Percentiles rank a stretch among this genome's conserved stretches.
Conservation (phyloP, 2,797 vertebrate species). For the Betta splendens region DNA sequence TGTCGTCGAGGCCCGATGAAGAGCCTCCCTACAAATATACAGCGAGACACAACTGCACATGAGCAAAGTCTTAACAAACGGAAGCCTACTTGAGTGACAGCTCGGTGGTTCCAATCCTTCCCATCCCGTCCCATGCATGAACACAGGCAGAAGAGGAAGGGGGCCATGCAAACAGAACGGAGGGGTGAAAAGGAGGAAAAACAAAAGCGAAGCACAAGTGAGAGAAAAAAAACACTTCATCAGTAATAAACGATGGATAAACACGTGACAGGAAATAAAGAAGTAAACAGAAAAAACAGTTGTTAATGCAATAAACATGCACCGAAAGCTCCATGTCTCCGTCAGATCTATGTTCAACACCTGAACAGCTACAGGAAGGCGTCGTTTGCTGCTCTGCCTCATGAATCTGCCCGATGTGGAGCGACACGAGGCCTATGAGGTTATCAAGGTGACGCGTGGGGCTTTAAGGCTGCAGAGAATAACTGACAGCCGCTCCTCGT, state of each 20-base stretch:
- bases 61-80: slow-evolving; percentile 72
- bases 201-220: slow-evolving; percentile 68
- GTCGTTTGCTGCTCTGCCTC: slow-evolving; percentile 10
- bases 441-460: slow-evolving; percentile 13
- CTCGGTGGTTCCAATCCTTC: slow-evolving; percentile 88
- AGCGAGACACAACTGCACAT: slow-evolving; percentile 49
- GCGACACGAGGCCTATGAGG: slow-evolving; percentile 9
- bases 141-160: slow-evolving; percentile 75
- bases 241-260: slow-evolving; percentile 58
- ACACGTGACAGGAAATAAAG: slow-evolving; percentile 50
- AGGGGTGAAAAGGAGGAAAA: slow-evolving; percentile 70
- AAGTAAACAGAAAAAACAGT: slow-evolving; percentile 38
- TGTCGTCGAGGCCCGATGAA: slow-evolving; percentile 8
- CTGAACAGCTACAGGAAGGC: background rate
- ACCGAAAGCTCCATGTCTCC: background rate
- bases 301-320: slow-evolving; percentile 23
- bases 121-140: slow-evolving; percentile 81
- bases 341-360: background rate
- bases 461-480: slow-evolving; percentile 35
- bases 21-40: slow-evolving; percentile 8
- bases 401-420: slow-evolving; percentile 27
- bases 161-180: slow-evolving; percentile 83
- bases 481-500: slow-evolving; percentile 44
- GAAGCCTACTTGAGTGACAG: slow-evolving; percentile 88
- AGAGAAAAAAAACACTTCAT: slow-evolving; percentile 63